phyloP scores from a whole-genome alignment of 2,797 vertebrate genomes.

The Saxicola maurus region DNA sequence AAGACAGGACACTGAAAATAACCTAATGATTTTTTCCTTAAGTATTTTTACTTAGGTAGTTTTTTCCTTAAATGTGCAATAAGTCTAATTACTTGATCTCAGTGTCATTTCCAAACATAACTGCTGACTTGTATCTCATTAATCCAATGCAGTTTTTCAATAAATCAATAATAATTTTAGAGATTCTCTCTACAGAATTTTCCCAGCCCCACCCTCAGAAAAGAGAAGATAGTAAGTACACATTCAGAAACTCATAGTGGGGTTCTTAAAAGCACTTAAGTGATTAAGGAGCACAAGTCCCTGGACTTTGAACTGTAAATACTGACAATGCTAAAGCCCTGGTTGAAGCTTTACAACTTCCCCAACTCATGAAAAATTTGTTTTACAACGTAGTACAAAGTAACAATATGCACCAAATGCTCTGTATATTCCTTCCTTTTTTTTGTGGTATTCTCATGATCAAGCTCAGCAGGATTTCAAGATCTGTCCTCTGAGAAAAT shows the following conservation, averaged over 20 bases:
- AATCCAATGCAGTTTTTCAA: neutral
- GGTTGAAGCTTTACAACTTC: neutral
- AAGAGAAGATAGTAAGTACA: neutral
- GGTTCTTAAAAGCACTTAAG: neutral
- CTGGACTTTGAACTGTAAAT: conserved; percentile 40
- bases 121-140: neutral
- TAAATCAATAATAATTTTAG: neutral
- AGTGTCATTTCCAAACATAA: neutral
- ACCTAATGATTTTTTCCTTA: neutral
- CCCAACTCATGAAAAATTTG: neutral
- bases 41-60: neutral
- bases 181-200: neutral
- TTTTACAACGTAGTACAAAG: neutral
- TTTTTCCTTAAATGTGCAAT: neutral
- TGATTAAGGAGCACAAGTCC: neutral
- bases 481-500: neutral
- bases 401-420: neutral
- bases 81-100: neutral
- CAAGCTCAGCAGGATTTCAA: neutral
- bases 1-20: neutral
- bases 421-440: neutral
- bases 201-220: neutral
- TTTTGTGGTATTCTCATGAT: neutral
- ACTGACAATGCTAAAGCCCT: neutral
- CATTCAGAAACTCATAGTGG: neutral